Percentiles rank a stretch among this genome's conserved stretches.
Evolutionary conservation across 1,140 invertebrate species (phyloP).

Genomic region (Drosophila bifasciata): DNA sequence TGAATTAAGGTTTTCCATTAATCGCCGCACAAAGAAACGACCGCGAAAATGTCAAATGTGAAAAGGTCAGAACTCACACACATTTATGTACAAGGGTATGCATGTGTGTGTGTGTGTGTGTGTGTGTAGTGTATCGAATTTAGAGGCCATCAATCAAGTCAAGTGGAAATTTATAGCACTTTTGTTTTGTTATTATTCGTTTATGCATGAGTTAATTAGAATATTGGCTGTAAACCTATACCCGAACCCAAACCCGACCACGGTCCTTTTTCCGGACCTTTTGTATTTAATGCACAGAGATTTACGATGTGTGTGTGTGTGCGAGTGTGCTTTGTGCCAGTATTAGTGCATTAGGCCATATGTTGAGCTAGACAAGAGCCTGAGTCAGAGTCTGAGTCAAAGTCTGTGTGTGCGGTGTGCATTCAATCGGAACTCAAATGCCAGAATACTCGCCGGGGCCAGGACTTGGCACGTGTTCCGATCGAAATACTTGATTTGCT

Average conservation of each 20-base stretch:
- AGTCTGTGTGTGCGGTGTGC: constrained; percentile 25
- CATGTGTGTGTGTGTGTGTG: neutral
- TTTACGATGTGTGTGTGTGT: constrained; percentile 56
- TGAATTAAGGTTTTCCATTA: constrained; percentile 32
- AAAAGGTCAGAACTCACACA: constrained; percentile 39
- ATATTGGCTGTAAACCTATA: constrained; percentile 72
- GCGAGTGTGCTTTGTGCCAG: constrained; percentile 24
- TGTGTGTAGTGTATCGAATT: constrained; percentile 38
- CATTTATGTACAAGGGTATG: too few species aligned
- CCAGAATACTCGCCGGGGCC: constrained; percentile 25
- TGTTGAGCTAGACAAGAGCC: constrained; percentile 22
- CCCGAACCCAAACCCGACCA: constrained; percentile 49
- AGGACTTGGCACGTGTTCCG: constrained; percentile 39
- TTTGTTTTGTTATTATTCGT: constrained; percentile 83
- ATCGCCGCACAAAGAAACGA: constrained; percentile 7
- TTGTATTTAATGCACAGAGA: constrained; percentile 66
- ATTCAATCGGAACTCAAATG: constrained; percentile 41
- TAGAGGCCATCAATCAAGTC: constrained; percentile 76
- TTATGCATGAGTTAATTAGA: constrained; percentile 83
- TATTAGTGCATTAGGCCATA: constrained; percentile 34
- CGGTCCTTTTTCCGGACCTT: constrained; percentile 42
- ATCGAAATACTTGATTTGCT: constrained; percentile 48
- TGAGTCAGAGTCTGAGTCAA: neutral
- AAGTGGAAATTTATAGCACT: constrained; percentile 83
- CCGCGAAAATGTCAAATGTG: constrained; percentile 46